phyloP scores from a whole-genome alignment of 1,140 invertebrate genomes.

The Drosophila ogumai region DNA sequence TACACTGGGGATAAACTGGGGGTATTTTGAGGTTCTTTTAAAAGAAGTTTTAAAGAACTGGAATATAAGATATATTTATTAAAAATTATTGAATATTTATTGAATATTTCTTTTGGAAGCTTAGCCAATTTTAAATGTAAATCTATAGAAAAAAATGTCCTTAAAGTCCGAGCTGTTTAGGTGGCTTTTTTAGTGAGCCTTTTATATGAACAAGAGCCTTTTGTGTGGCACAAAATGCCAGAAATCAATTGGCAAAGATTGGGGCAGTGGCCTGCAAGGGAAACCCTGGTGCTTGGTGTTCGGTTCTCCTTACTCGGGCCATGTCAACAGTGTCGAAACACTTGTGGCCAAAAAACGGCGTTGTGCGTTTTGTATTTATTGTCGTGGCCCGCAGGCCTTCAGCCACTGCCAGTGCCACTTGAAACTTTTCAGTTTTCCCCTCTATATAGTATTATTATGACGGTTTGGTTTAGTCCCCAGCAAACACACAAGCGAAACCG shows the following conservation, averaged over 20 bases:
- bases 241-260: constrained; percentile 50
- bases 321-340: constrained; percentile 66
- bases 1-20: neutral
- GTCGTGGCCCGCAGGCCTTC: constrained; percentile 35
- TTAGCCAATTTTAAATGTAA: neutral
- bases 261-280: constrained; percentile 7
- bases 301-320: constrained; percentile 1
- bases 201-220: constrained; percentile 30
- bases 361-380: constrained; percentile 43
- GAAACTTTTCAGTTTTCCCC: constrained; percentile 52
- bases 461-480: constrained; percentile 20
- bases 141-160: neutral
- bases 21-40: neutral
- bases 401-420: constrained; percentile 59
- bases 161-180: neutral
- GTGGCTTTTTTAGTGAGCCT: neutral
- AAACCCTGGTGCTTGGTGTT: neutral
- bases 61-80: neutral
- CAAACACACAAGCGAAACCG: constrained; percentile 21
- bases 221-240: constrained; percentile 18
- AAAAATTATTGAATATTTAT: neutral
- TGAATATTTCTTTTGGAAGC: neutral
- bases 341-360: constrained; percentile 61
- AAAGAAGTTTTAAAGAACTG: neutral
- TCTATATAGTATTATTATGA: constrained; percentile 19